Conservation (phyloP, 1,140 invertebrate genomes). For the Pachypeltis micranthus region DNA sequence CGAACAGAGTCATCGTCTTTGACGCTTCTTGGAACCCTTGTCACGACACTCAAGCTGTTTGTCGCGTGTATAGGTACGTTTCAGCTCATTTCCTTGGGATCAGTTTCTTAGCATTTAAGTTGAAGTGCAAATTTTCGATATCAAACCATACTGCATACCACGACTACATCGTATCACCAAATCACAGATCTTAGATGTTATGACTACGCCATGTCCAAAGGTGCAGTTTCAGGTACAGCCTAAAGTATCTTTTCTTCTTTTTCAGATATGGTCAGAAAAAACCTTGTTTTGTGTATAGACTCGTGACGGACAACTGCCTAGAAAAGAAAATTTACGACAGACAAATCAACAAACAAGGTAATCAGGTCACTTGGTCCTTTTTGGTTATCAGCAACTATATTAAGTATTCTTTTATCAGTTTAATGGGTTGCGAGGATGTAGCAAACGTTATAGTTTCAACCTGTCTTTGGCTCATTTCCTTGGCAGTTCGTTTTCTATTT, state of each 20-base stretch:
- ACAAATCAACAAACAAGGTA: conserved; percentile 91
- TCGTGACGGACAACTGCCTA: conserved; percentile 92
- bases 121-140: too few relatives aligned
- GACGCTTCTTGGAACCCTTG: conserved; percentile 99
- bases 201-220: too few relatives aligned
- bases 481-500: too few relatives aligned
- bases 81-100: too few relatives aligned
- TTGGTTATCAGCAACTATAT: not conserved
- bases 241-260: conserved; percentile 22
- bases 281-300: conserved; percentile 86
- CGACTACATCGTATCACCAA: too few relatives aligned
- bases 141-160: too few relatives aligned
- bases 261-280: conserved; percentile 83
- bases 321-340: conserved; percentile 97
- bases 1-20: conserved; percentile 92
- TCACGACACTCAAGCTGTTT: conserved; percentile 97
- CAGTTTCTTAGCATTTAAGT: too few relatives aligned
- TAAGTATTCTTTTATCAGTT: not conserved
- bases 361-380: not conserved
- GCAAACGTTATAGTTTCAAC: conserved; percentile 12
- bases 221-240: too few relatives aligned
- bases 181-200: too few relatives aligned
- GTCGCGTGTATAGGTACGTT: conserved; percentile 74
- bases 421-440: not conserved
- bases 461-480: conserved; percentile 30